These are phyloP conservation scores for Melanostoma scalare DNA, from an alignment of 2,888 invertebrate genomes.

Conservation along the genomic window DNA sequence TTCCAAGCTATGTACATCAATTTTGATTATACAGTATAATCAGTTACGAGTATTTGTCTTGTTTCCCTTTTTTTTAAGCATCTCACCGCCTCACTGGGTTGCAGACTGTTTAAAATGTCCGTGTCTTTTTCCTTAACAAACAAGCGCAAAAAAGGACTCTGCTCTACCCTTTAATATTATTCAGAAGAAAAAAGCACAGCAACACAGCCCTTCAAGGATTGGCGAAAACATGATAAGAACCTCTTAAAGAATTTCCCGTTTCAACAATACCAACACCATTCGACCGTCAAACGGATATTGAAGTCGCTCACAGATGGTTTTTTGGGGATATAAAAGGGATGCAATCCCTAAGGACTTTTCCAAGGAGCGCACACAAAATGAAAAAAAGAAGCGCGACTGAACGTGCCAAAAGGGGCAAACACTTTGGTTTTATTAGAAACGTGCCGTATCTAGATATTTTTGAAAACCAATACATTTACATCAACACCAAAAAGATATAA, in stretches of 20 bases:
- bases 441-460: slow-evolving; percentile 70
- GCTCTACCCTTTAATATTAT: slow-evolving; percentile 59
- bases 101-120: slow-evolving; percentile 57
- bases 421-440: slow-evolving; percentile 71
- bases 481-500: slow-evolving; percentile 14
- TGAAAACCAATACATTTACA: slow-evolving; percentile 63
- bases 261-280: slow-evolving; percentile 9
- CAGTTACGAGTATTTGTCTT: slow-evolving; percentile 53
- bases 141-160: slow-evolving; percentile 52
- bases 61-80: slow-evolving; percentile 56
- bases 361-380: slow-evolving; percentile 29
- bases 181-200: slow-evolving; percentile 26
- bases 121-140: slow-evolving; percentile 45
- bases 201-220: slow-evolving; percentile 50
- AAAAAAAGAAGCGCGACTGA: slow-evolving; percentile 49
- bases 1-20: slow-evolving; percentile 25
- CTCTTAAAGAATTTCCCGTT: slow-evolving; percentile 4
- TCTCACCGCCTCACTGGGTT: slow-evolving; percentile 52
- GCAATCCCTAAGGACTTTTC: slow-evolving; percentile 55
- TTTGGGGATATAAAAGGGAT: slow-evolving; percentile 35
- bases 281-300: slow-evolving; percentile 65
- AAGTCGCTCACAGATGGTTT: slow-evolving; percentile 41
- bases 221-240: slow-evolving; percentile 41
- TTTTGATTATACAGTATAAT: slow-evolving; percentile 70
- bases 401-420: slow-evolving; percentile 72